Conservation (phyloP, 2,113 vertebrate genomes). For the Neodon shergylaensis region DNA sequence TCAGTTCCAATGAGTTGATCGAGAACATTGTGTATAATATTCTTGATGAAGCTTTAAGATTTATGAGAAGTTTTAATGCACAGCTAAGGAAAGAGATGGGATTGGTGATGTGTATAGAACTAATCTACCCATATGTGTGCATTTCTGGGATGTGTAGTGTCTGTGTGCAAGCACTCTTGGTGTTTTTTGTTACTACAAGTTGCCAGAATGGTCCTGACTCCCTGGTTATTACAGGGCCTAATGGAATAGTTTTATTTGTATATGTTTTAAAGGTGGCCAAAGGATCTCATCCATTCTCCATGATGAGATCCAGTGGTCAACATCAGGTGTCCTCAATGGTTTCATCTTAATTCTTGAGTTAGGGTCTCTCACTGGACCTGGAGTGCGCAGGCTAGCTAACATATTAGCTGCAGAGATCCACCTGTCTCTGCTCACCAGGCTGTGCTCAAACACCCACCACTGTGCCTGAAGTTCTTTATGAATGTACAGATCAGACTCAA, state of each 20-base stretch:
- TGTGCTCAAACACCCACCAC: not conserved
- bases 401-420: not conserved
- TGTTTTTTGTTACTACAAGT: not conserved
- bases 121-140: not conserved
- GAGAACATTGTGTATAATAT: not conserved
- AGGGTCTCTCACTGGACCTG: not conserved
- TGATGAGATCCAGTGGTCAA: not conserved
- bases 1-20: not conserved
- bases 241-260: not conserved
- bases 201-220: not conserved
- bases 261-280: not conserved
- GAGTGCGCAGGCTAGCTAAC: not conserved
- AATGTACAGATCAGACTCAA: not conserved
- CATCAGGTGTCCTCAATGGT: not conserved
- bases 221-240: no score
- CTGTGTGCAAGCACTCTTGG: no score
- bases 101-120: not conserved
- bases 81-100: not conserved
- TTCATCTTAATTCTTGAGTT: not conserved
- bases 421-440: not conserved
- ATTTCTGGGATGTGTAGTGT: not conserved
- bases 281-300: not conserved
- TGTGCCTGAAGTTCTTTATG: not conserved
- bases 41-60: constrained; percentile 6
- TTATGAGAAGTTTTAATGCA: not conserved